Evolutionary conservation across 2,888 invertebrate species (phyloP).

Genomic region (Cosmorhoe ocellata): DNA sequence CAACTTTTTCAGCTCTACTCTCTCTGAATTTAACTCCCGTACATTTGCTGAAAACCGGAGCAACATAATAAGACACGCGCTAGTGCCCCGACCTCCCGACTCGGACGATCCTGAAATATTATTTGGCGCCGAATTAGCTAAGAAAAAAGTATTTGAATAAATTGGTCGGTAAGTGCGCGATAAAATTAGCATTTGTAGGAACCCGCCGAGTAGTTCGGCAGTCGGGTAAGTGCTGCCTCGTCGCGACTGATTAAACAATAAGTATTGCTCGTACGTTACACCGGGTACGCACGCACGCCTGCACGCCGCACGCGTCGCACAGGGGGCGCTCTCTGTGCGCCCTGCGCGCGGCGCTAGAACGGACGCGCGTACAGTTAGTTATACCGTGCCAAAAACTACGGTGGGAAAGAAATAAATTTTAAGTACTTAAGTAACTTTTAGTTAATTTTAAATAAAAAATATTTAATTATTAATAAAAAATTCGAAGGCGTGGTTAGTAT

Average conservation of each 20-base stretch:
- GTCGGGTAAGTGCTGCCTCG: slow-evolving; percentile 12
- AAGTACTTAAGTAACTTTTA: too few species aligned
- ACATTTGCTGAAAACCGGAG: slow-evolving; percentile 4
- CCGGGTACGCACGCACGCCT: slow-evolving; percentile 37
- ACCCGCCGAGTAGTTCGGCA: slow-evolving; percentile 32
- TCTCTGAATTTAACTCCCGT: slow-evolving; percentile 1
- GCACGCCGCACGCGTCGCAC: slow-evolving; percentile 31
- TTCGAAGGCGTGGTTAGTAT: too few species aligned
- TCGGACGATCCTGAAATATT: slow-evolving; percentile 10
- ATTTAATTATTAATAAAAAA: too few species aligned
- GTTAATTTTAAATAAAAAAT: too few species aligned
- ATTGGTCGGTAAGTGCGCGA: slow-evolving; percentile 20
- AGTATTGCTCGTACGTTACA: slow-evolving; percentile 44
- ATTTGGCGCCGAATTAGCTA: slow-evolving; percentile 20
- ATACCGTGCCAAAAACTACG: too few species aligned
- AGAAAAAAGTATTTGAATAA: slow-evolving; percentile 27
- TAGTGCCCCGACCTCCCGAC: slow-evolving; percentile 1
- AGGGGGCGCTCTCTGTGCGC: slow-evolving; percentile 31
- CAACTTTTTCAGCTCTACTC: too few species aligned
- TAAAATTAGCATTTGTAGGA: slow-evolving; percentile 30
- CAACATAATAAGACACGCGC: slow-evolving; percentile 2
- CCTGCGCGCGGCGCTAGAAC: too few species aligned
- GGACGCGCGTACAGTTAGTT: too few species aligned
- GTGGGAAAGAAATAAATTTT: too few species aligned
- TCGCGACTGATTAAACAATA: slow-evolving; percentile 46